Evolutionary conservation across 2,113 vertebrate genomes (phyloP).

Genomic region (Cyphomyrus plagiostoma): DNA sequence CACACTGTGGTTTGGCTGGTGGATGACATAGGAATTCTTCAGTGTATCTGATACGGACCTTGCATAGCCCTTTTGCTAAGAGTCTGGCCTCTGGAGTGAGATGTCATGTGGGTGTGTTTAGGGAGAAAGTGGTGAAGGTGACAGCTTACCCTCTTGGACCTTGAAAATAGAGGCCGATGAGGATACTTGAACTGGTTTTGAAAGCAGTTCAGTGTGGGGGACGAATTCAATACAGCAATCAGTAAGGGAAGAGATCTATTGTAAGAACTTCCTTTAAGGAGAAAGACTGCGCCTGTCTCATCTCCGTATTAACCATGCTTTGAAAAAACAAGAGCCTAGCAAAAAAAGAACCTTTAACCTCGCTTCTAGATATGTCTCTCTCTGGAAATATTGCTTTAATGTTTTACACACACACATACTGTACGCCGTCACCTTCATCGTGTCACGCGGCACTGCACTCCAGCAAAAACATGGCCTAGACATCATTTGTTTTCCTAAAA

Average conservation of each 20-base stretch:
- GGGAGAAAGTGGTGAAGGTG: background rate
- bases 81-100: background rate
- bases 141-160: conserved; percentile 12
- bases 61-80: background rate
- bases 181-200: conserved; percentile 12
- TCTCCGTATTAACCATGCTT: conserved; percentile 17
- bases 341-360: conserved; percentile 16
- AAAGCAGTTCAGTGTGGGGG: background rate
- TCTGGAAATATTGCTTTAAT: background rate
- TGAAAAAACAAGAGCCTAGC: background rate
- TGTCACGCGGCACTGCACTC: background rate
- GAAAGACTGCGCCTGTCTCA: background rate
- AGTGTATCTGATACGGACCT: background rate
- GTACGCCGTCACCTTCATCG: background rate
- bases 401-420: background rate
- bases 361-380: background rate
- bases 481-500: conserved; percentile 2
- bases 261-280: conserved; percentile 10
- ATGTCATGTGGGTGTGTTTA: conserved; percentile 3
- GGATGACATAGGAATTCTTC: background rate
- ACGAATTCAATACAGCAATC: conserved; percentile 12
- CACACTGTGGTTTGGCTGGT: background rate
- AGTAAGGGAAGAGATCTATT: conserved; percentile 21
- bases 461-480: background rate
- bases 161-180: background rate